Base-by-base conservation (phyloP, 2,113 vertebrate species). In the Mola mola region DNA sequence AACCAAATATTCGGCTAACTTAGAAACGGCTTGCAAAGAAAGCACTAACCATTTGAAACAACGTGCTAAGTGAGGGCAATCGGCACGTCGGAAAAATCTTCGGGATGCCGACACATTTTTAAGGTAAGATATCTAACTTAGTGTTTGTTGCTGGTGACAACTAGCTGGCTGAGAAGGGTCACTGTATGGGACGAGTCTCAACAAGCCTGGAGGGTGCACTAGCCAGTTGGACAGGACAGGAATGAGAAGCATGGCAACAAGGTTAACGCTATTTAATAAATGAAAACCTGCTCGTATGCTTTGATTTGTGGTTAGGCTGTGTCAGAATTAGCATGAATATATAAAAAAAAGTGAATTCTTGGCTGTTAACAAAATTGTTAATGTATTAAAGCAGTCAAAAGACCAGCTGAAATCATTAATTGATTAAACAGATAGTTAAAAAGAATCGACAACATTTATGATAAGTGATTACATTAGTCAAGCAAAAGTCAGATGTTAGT, bases 61-160 rank as follows among this genome's bases (percentile, higher is more conserved):
- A 42, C n/a, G 1, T 8, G 11, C 4, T 13, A 9, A 17, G 29
- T 3, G 55, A 15, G 5, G 10, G 19, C n/a, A n/a, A 22, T 5
- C 12, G 17, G 25, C 49, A 13, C 38, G 3, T 5, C 29, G 12
- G 3, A 42, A 20, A 19, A 20, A 19, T n/a, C 52, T 42, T 13
- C 24, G 36, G 28, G 28, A 36, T 6, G 61, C 34, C 49, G 25
- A 61, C 44, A 25, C 1, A 0, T 20, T 47, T 11, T 1, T 8
- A 41, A 82, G 89, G 89, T 91, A 79, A 87, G 85, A 44, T 29
- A 6, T n/a, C n/a, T n/a, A 4, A 25, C 6, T 0, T 4, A 2
- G 8, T 66, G 48, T 61, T 50, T 37, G 8, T 66, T 2, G 26
- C 1, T 19, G 6, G 17, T 72, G 68, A 40, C 68, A 74, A 9